phyloP scores from a whole-genome alignment of 2,888 invertebrate species.

The Trichogramma dendrolimi region DNA sequence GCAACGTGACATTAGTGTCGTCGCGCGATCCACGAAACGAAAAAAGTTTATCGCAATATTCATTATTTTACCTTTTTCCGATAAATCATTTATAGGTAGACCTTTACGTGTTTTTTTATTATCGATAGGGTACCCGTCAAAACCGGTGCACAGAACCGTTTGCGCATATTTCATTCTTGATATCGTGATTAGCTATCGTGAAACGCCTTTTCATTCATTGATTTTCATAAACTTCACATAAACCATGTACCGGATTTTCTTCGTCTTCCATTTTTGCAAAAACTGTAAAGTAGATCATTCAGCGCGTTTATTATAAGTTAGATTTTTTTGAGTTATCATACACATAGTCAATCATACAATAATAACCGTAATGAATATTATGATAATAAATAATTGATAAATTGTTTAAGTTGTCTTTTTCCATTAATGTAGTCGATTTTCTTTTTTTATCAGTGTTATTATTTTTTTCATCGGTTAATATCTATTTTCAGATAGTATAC shows the following conservation, averaged over 20 bases:
- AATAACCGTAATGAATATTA: constrained; percentile 34
- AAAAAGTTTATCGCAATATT: constrained; percentile 13
- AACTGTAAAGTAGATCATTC: constrained; percentile 43
- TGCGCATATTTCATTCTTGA: constrained; percentile 38
- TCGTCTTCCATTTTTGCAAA: constrained; percentile 33
- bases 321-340: constrained; percentile 26
- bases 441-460: constrained; percentile 20
- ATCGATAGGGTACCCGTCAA: constrained; percentile 37
- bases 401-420: constrained; percentile 22
- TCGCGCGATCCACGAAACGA: constrained; percentile 31
- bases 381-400: constrained; percentile 31
- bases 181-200: no score
- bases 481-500: constrained; percentile 42
- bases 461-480: constrained; percentile 43
- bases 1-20: constrained; percentile 29
- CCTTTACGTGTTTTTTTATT: constrained; percentile 20
- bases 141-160: constrained; percentile 44
- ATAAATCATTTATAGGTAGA: constrained; percentile 28
- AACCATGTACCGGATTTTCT: constrained; percentile 47
- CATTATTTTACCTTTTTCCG: constrained; percentile 11
- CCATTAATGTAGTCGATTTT: constrained; percentile 43
- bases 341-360: constrained; percentile 31
- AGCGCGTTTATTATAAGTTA: constrained; percentile 35
- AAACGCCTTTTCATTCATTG: background rate
- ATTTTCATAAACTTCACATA: constrained; percentile 11